Base-by-base conservation (phyloP, 1,140 invertebrate species). In the Homarus americanus region DNA sequence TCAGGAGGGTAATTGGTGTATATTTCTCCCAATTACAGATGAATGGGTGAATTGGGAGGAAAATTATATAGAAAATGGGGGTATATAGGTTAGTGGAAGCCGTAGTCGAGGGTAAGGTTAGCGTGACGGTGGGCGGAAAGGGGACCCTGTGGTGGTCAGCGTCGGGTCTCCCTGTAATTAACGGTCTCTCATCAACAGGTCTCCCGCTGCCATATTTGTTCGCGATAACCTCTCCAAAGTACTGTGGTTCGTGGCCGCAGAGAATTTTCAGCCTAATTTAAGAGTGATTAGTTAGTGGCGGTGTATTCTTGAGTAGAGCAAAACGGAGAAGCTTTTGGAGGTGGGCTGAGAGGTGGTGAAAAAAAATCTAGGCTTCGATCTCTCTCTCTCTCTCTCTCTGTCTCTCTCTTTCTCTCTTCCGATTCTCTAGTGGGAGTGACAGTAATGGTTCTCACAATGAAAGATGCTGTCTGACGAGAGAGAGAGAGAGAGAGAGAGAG, bases 161-260 rank as follows among this genome's bases (percentile, higher is more conserved):
- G 9, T 15, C 63, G 12, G 63, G 63, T 66, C 63, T 3, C 63
- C n/a, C n/a, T 3, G 63, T 66, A 66, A 66, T 66, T 66, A 66
- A n/a, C 24, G 63, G 63, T 28, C 24, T n/a, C 63, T 66, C 63
- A 66, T 66, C 63, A 66, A 66, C 63, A 66, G 63, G 63, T 66
- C n/a, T 66, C 24, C 24, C 63, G 63, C 24, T 3, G 63, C 10
- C 24, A 10, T 66, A 66, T 66, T 66, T 66, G 63, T 66, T 28
- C 63, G 2, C 28, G 63, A 66, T 66, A 66, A 66, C 63, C 63
- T 28, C 63, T 28, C n/a, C n/a, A n/a, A 66, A 66, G 63, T n/a
- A 66, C 63, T 66, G 24, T 66, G n/a, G 63, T 66, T n/a, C 63
- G 63, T 66, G 63, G 63, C n/a, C 63, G 3, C 63, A 1, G 63